Percentiles rank a stretch among this genome's conserved stretches.
Evolutionary conservation across 2,888 invertebrate species (phyloP).

Genomic region (Zele albiditarsus): DNA sequence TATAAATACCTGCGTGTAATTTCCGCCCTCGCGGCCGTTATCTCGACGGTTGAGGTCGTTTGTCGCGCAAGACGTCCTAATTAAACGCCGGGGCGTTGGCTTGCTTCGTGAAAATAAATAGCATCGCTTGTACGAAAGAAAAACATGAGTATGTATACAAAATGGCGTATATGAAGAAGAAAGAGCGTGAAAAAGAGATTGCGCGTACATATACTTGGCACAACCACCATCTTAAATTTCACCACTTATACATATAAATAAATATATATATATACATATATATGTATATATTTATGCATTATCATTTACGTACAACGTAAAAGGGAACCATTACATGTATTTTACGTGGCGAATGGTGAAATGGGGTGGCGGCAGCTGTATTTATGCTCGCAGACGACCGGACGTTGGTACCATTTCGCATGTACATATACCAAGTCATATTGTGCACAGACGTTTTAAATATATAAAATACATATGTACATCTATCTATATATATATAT

Average conservation of each 20-base stretch:
- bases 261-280: background rate
- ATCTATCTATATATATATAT: background rate
- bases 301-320: constrained; percentile 14
- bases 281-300: background rate
- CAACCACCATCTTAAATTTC: constrained; percentile 22
- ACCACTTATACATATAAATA: background rate
- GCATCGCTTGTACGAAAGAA: constrained; percentile 9
- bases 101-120: constrained; percentile 32
- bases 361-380: constrained; percentile 24
- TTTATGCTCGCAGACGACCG: constrained; percentile 27
- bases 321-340: constrained; percentile 11
- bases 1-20: constrained; percentile 46
- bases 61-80: constrained; percentile 47
- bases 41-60: constrained; percentile 40
- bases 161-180: constrained; percentile 11
- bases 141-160: background rate
- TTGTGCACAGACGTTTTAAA: background rate
- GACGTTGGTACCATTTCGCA: constrained; percentile 29
- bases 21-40: constrained; percentile 43
- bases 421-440: constrained; percentile 8
- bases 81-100: constrained; percentile 37
- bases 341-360: constrained; percentile 25
- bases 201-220: constrained; percentile 4
- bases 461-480: too few species aligned
- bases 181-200: background rate